Conservation (phyloP, 2,113 vertebrate species). For the Oplegnathus fasciatus region DNA sequence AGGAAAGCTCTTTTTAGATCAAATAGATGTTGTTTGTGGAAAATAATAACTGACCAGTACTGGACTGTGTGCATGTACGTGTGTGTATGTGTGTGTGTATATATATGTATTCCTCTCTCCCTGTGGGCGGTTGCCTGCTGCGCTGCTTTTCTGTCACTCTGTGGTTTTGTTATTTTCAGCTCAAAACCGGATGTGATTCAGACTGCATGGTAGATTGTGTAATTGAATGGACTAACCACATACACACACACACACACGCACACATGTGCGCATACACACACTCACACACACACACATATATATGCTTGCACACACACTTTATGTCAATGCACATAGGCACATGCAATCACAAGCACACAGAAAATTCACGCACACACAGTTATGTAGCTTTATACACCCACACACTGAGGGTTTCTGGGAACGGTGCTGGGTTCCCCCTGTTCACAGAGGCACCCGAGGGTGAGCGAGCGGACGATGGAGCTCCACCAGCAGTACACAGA, state of each 20-base stretch:
- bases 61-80: constrained; percentile 7
- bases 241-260: not conserved
- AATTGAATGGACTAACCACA: constrained; percentile 78
- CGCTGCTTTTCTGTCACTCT: constrained; percentile 80
- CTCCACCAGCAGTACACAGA: constrained; percentile 44
- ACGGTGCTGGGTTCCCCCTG: constrained; percentile 66
- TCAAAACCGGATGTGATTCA: constrained; percentile 83
- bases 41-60: constrained; percentile 48
- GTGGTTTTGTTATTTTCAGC: constrained; percentile 83
- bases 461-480: constrained; percentile 51
- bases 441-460: constrained; percentile 63
- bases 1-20: constrained; percentile 2
- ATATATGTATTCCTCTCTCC: constrained; percentile 45
- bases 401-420: constrained; percentile 73
- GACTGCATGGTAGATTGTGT: constrained; percentile 78
- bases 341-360: constrained; percentile 11
- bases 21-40: constrained; percentile 42
- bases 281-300: not conserved
- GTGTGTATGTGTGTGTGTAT: constrained; percentile 7
- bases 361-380: constrained; percentile 1
- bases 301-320: not conserved
- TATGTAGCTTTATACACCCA: constrained; percentile 50
- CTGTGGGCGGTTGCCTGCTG: constrained; percentile 75
- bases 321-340: not conserved
- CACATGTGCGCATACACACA: not conserved